Conservation (phyloP, 2,888 invertebrate species). For the Nomada goodeniana region DNA sequence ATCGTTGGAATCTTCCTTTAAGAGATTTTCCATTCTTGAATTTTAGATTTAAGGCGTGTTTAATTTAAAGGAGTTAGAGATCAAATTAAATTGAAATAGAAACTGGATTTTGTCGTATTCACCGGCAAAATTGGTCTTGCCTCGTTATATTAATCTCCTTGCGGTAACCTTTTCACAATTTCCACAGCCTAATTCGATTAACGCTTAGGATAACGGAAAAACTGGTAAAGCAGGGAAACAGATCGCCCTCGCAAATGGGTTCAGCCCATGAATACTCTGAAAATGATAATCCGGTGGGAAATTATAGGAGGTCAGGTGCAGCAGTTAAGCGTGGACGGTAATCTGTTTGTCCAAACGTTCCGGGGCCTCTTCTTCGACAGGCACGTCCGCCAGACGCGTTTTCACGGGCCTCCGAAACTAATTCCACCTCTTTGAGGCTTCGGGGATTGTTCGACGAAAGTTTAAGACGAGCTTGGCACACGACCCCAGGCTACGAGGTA, state of each 20-base stretch:
- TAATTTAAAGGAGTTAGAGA: too few species aligned
- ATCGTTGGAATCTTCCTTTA: conserved; percentile 6
- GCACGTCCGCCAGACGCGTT: conserved; percentile 13
- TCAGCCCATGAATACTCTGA: neutral
- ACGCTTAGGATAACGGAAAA: neutral
- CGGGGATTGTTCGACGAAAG: conserved; percentile 46
- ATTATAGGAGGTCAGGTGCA: conserved; percentile 34
- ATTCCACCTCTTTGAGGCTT: conserved; percentile 46
- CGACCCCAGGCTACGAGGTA: conserved; percentile 37
- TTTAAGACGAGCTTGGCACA: conserved; percentile 57
- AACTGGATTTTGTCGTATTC: too few species aligned
- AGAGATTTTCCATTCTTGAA: neutral
- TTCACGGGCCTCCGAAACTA: conserved; percentile 21
- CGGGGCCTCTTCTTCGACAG: conserved; percentile 16
- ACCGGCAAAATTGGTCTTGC: too few species aligned
- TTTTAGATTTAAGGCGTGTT: too few species aligned
- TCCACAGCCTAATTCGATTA: too few species aligned
- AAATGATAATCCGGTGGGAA: conserved; percentile 1
- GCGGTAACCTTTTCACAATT: too few species aligned
- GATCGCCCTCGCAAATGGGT: neutral
- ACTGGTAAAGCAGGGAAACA: neutral
- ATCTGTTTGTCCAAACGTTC: conserved; percentile 59
- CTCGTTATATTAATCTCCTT: too few species aligned
- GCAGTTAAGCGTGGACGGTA: conserved; percentile 61
- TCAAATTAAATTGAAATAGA: too few species aligned